Percentiles rank a stretch among this genome's conserved stretches.
Evolutionary conservation across 2,797 vertebrate species (phyloP).

Genomic region (Gymnocypris eckloni): DNA sequence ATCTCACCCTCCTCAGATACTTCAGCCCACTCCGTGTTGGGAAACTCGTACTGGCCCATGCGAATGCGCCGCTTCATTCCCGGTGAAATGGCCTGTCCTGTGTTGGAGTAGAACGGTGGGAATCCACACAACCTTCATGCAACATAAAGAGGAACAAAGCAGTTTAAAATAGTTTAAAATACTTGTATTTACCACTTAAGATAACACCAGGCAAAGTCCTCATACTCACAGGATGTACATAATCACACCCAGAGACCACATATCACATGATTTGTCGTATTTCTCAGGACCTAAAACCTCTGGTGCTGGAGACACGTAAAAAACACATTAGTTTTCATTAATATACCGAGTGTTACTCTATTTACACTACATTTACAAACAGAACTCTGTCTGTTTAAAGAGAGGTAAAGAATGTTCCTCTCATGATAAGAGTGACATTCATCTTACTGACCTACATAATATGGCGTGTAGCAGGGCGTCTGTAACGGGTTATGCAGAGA

Average conservation of each 20-base stretch:
- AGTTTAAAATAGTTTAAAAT: neutral
- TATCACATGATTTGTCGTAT: conserved; percentile 99
- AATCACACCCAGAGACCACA: conserved; percentile 99
- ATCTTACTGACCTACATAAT: conserved; percentile 92
- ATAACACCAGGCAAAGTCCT: neutral
- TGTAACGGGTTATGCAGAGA: conserved; percentile 90
- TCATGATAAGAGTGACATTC: neutral
- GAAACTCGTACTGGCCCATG: conserved; percentile 97
- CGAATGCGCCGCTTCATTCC: conserved; percentile 98
- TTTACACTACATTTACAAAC: neutral
- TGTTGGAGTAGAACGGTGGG: conserved; percentile 98
- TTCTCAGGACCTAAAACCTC: conserved; percentile 98
- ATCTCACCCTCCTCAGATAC: conserved; percentile 92
- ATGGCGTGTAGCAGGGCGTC: conserved; percentile 97
- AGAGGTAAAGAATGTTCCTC: neutral
- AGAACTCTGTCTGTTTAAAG: neutral
- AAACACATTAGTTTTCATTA: neutral
- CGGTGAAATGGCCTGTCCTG: conserved; percentile 95
- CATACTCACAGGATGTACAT: conserved; percentile 97
- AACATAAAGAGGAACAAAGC: conserved; percentile 15
- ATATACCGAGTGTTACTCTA: neutral
- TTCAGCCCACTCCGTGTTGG: conserved; percentile 94
- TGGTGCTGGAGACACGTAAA: conserved; percentile 80
- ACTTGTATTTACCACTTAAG: neutral
- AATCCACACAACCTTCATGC: conserved; percentile 90